A percentile compares a stretch with the other conserved stretches of the same genome.
These are phyloP conservation scores for Tragelaphus eurycerus DNA, from an alignment of 2,797 vertebrate species.

Conservation along the genomic window DNA sequence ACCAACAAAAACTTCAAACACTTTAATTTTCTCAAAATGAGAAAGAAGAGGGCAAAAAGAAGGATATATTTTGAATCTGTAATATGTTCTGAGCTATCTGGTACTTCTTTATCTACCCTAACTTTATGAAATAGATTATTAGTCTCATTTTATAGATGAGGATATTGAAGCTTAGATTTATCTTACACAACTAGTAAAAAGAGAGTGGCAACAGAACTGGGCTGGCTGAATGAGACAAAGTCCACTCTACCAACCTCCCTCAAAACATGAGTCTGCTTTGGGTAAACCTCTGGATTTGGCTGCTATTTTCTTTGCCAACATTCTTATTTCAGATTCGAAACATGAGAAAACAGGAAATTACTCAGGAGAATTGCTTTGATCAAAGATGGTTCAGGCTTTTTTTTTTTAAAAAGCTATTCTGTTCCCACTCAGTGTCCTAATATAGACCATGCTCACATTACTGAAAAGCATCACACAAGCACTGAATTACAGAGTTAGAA, in stretches of 20 bases:
- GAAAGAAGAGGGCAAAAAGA: not conserved
- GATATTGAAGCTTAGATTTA: not conserved
- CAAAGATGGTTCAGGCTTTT: not conserved
- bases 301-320: not conserved
- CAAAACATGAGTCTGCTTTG: not conserved
- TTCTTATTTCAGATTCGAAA: constrained; percentile 35
- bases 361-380: constrained; percentile 19
- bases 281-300: constrained; percentile 7
- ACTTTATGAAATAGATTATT: not conserved
- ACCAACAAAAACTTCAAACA: not conserved
- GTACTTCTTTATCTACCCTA: constrained; percentile 16
- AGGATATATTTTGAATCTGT: not conserved
- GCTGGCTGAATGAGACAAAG: not conserved
- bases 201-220: not conserved
- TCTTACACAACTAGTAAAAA: not conserved
- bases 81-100: not conserved
- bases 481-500: constrained; percentile 23
- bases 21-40: constrained; percentile 26
- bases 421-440: not conserved
- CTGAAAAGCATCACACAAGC: constrained; percentile 8
- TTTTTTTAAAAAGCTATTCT: not conserved
- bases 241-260: not conserved
- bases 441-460: not conserved
- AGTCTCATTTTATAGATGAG: constrained; percentile 15
- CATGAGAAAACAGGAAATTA: constrained; percentile 31